Conservation (phyloP, 2,888 invertebrate genomes). For the Cecidostiba fungosa region DNA sequence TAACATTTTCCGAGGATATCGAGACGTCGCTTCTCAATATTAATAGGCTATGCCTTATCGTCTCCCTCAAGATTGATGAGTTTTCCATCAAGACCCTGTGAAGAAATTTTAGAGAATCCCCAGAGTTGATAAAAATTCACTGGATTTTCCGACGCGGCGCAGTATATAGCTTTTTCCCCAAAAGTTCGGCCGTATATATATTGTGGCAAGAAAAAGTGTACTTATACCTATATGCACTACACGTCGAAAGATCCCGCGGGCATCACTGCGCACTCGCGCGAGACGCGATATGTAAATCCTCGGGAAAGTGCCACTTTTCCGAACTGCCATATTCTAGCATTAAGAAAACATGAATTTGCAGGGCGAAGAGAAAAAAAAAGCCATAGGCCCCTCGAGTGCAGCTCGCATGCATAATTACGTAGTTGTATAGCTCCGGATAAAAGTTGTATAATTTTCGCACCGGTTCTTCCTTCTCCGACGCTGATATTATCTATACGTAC, state of each 20-base stretch:
- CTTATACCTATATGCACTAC: background rate
- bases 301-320: background rate
- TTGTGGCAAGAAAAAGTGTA: background rate
- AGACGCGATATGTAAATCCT: background rate
- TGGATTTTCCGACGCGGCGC: background rate
- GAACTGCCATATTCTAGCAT: constrained; percentile 11
- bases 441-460: background rate
- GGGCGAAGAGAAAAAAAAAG: background rate
- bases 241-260: background rate
- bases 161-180: background rate
- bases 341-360: constrained; percentile 14
- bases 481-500: background rate
- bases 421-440: background rate
- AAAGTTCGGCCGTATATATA: background rate
- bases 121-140: background rate
- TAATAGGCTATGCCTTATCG: too few species aligned
- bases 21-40: background rate
- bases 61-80: background rate
- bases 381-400: background rate
- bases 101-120: background rate
- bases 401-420: background rate
- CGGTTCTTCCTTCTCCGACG: background rate
- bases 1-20: background rate
- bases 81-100: background rate
- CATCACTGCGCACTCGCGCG: background rate